Evolutionary conservation across 2,113 vertebrate species (phyloP).

Genomic region (Gavia stellata): DNA sequence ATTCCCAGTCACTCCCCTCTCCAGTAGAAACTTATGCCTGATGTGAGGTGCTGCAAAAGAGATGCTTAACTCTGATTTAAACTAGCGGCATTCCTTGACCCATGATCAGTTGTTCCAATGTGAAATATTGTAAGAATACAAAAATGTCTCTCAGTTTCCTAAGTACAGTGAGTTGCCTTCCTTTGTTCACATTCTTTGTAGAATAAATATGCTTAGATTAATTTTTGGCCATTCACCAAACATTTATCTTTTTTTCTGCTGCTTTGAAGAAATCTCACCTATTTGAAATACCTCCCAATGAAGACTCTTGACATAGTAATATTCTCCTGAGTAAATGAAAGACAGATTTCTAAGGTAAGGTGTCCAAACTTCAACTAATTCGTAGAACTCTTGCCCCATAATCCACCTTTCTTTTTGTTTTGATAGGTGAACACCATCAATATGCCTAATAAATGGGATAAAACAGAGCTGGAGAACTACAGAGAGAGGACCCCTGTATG

Average conservation of each 20-base stretch:
- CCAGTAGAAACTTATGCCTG: neutral
- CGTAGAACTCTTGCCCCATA: neutral
- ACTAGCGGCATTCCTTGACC: neutral
- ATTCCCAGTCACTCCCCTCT: neutral
- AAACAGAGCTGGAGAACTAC: neutral
- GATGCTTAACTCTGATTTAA: neutral
- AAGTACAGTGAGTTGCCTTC: neutral
- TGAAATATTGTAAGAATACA: neutral
- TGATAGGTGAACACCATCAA: neutral
- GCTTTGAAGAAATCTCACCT: neutral
- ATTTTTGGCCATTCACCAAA: neutral
- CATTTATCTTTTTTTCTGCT: neutral
- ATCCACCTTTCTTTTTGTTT: neutral
- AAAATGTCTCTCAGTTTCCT: neutral
- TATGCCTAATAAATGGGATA: neutral
- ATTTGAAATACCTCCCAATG: neutral
- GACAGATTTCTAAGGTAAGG: neutral
- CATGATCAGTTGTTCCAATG: neutral
- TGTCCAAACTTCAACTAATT: neutral
- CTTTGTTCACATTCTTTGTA: neutral
- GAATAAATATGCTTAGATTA: neutral
- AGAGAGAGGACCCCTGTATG: neutral
- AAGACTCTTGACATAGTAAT: neutral
- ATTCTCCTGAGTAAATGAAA: neutral
- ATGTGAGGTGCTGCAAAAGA: neutral